Evolutionary conservation across 2,797 vertebrate species (phyloP), one percentile per base, ranked within the genome.

Genomic region (Gadopsis bispinosus): DNA sequence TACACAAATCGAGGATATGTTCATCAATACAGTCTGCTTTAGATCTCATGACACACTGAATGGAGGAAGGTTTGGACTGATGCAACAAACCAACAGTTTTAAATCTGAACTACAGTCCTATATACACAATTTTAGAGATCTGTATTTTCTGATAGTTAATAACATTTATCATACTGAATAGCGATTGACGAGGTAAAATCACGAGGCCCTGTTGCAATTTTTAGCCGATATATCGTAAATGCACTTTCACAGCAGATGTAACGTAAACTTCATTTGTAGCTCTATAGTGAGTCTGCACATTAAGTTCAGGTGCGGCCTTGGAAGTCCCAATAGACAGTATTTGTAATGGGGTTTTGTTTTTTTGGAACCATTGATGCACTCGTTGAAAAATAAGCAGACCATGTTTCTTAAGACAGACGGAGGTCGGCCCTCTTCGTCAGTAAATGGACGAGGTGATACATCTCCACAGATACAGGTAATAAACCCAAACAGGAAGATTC

Each of bases 201-300:
- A 93, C 92, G 67, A 90, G 89, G 90, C 85, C 75, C 73, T 80
- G 83, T 86, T 79, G 80, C 75, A 31, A 65, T 83, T 91, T 39
- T 87, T 66, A 91, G 91, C 83, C 79, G 59, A 86, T 87, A 83
- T 86, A 85, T 88, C 80, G 88, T 85, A 69, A 87, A 94, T 92
- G 91, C 90, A 90, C 87, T 87, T 91, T 92, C 89, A 92, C 91
- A 91, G 92, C 91, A 87, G 90, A 89, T 89, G 85, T 77, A 83
- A 89, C 80, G 84, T 90, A 87, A 87, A 91, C 90, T 84, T 92
- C 77, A 58, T 82, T 81, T 80, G 83, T 85, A 83, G 89, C 87
- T 86, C 85, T 83, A 83, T 76, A 67, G 62, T 83, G 87, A 81
- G 84, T 90, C 86, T 89, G 85, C 81, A 54, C 69, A 7, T 75